Conservation (phyloP, 2,797 vertebrate genomes). For the Alfaro cultratus region DNA sequence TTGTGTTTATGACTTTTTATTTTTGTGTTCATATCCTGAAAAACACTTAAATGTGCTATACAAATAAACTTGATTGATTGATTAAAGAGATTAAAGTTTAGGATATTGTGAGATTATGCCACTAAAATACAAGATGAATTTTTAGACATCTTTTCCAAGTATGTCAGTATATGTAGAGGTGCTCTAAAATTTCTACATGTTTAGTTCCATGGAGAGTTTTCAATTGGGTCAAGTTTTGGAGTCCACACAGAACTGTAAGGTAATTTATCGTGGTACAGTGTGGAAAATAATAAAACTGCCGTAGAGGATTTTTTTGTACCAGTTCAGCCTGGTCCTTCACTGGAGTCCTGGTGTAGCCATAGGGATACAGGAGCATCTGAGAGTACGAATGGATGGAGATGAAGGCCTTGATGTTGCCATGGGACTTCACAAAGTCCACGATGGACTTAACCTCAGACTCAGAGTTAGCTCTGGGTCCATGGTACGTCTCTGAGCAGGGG, state of each 20-base stretch:
- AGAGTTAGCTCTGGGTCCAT: conserved; percentile 84
- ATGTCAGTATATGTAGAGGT: background rate
- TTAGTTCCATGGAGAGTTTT: background rate
- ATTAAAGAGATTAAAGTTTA: background rate
- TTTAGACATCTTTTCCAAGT: background rate
- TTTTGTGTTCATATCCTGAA: too few relatives aligned
- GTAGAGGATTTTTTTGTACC: conserved; percentile 73
- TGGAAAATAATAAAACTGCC: background rate
- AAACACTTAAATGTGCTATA: too few relatives aligned
- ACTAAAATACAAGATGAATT: background rate
- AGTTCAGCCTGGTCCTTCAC: conserved; percentile 80
- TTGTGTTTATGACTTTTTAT: too few relatives aligned
- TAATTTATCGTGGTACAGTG: background rate
- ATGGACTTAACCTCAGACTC: conserved; percentile 92
- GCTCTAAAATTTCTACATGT: background rate
- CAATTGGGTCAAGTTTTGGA: background rate
- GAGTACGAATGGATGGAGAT: conserved; percentile 96
- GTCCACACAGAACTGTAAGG: background rate
- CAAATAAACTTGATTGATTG: too few relatives aligned
- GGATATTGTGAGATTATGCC: background rate
- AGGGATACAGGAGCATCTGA: conserved; percentile 94
- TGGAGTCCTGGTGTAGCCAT: conserved; percentile 83
- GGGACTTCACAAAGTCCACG: conserved; percentile 89
- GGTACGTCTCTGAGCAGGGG: conserved; percentile 88
- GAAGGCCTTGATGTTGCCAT: conserved; percentile 91